Evolutionary conservation across 2,888 invertebrate genomes (phyloP).

Genomic region (Orthosia gothica): DNA sequence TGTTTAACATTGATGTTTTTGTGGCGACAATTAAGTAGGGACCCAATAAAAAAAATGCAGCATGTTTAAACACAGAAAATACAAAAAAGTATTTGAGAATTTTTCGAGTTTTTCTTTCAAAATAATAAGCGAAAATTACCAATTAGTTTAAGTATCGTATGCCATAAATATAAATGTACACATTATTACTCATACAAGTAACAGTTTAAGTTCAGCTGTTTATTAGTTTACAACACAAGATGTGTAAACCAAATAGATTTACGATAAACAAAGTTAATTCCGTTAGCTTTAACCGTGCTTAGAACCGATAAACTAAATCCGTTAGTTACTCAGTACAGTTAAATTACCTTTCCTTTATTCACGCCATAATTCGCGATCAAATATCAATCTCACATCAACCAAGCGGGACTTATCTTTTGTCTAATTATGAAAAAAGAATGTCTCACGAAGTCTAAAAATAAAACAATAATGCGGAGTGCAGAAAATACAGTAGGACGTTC

Average conservation of each 20-base stretch:
- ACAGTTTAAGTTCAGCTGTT: constrained; percentile 11
- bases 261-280: constrained; percentile 45
- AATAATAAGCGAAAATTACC: background rate
- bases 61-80: background rate
- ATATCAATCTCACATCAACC: constrained; percentile 51
- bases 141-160: background rate
- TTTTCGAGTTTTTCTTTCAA: background rate
- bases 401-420: constrained; percentile 37
- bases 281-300: constrained; percentile 50
- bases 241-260: constrained; percentile 53
- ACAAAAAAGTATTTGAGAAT: background rate
- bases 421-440: constrained; percentile 23
- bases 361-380: constrained; percentile 55
- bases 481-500: constrained; percentile 11
- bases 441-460: background rate
- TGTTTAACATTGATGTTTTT: background rate
- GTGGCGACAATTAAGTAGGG: background rate
- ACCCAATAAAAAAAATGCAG: too few species aligned
- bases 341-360: constrained; percentile 38
- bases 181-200: background rate
- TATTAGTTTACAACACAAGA: constrained; percentile 32
- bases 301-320: constrained; percentile 49
- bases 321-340: constrained; percentile 48
- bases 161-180: background rate
- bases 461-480: constrained; percentile 5